Base-by-base conservation (phyloP, 2,797 vertebrate species). In the Gastrophryne carolinensis region DNA sequence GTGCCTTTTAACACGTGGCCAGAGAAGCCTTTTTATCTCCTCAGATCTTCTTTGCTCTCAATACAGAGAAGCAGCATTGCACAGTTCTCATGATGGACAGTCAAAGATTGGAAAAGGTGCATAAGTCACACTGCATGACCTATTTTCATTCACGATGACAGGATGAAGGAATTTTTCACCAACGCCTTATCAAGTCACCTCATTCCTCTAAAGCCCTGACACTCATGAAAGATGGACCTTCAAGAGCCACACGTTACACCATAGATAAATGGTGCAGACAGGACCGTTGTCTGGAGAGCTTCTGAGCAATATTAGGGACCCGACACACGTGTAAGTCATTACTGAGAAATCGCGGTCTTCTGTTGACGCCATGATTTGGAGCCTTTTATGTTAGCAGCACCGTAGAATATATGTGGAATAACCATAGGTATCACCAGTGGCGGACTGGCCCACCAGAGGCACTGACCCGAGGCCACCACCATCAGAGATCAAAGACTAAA, bases 81-180 rank as follows among this genome's bases (percentile, higher is more conserved):
- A 26, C 27, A 6, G 39, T 5, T 39, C n/a, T n/a, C n/a, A n/a
- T 41, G 37, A 27, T 10, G 9, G 27, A 5, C 15, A 62, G 60
- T 41, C 37, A 5, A 15, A 62, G 37, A 62, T 17, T 15, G 60
- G 11, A 23, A 15, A 44, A 62, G 35, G 39, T 23, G 27, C 17
- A 44, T 8, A 17, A 41, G 37, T 62, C 60, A 44, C 34, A 26
- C 23, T 30, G n/a, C n/a, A 47, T 41, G 44, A 63, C 60, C 27
- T 5, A 5, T 29, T 63, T 29, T 63, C 27, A 29, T n/a, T 44
- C 9, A 63, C 29, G 24, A 37, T 41, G 60, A 62, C 35, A 44
- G 37, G 60, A 27, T 5, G 15, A 17, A 63, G 60, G 37, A 37
- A 63, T 63, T 63, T 63, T 29, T 63, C 60, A 29, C 60, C 10